These are phyloP conservation scores for Catostylus mosaicus DNA, from an alignment of 30 jellyfish, hydroid and myxozoan genomes.

Conservation along the genomic window DNA sequence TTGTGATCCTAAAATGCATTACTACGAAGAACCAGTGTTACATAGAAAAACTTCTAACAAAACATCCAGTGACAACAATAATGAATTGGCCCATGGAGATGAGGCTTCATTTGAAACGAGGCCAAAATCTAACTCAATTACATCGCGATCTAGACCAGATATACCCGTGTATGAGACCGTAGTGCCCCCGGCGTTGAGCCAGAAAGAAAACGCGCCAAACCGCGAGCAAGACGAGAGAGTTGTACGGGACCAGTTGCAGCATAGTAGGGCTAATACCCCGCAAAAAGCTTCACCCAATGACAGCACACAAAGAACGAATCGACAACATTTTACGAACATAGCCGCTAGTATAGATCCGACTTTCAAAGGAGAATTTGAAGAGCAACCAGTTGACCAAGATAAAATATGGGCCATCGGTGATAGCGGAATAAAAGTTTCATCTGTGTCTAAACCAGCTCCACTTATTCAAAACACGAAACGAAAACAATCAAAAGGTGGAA, in stretches of 20 bases:
- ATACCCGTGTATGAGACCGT: background rate
- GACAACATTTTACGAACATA: conserved; percentile 41
- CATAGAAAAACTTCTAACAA: background rate
- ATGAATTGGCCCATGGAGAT: background rate
- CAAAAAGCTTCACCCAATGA: conserved; percentile 2
- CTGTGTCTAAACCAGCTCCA: conserved; percentile 59
- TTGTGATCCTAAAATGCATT: conserved; percentile 12
- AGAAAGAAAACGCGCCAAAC: background rate
- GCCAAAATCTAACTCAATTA: background rate
- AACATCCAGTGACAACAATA: background rate
- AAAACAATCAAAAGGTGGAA: conserved; percentile 40
- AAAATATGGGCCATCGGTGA: conserved; percentile 44
- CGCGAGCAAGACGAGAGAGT: background rate
- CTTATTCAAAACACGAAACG: conserved; percentile 71
- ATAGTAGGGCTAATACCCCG: background rate
- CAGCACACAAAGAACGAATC: background rate
- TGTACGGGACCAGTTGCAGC: conserved; percentile 4
- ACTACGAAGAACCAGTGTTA: conserved; percentile 13
- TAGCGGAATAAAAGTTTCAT: conserved; percentile 25
- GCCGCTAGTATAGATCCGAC: conserved; percentile 83
- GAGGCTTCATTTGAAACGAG: background rate
- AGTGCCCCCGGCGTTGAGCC: background rate
- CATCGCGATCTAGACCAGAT: background rate
- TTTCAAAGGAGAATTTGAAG: conserved; percentile 44
- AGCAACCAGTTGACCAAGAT: conserved; percentile 19